phyloP scores from a whole-genome alignment of 2,888 invertebrate species.

The Pimpla rufipes region DNA sequence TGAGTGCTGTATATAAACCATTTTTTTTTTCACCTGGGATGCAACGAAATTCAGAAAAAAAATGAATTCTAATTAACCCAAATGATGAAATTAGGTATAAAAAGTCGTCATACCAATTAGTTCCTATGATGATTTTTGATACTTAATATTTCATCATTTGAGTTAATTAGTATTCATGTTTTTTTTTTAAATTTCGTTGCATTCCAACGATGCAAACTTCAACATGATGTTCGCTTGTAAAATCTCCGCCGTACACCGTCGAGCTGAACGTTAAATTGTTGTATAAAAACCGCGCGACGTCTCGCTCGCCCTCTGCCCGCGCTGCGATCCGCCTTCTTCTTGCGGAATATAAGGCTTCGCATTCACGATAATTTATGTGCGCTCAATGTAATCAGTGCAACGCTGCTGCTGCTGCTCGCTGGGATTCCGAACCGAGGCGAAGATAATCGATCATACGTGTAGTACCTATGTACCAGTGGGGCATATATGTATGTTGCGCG shows the following conservation, averaged over 20 bases:
- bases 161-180: too few relatives aligned
- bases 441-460: slow-evolving; percentile 65
- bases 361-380: slow-evolving; percentile 68
- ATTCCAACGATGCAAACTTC: too few relatives aligned
- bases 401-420: slow-evolving; percentile 44
- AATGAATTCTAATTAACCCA: too few relatives aligned
- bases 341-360: slow-evolving; percentile 66
- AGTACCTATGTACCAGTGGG: slow-evolving; percentile 40
- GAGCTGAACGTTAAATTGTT: slow-evolving; percentile 56
- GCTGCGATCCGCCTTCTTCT: slow-evolving; percentile 34
- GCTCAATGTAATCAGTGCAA: slow-evolving; percentile 65
- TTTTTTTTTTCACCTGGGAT: too few relatives aligned
- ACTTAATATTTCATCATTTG: too few relatives aligned
- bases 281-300: slow-evolving; percentile 58
- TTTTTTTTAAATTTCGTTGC: too few relatives aligned
- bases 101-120: too few relatives aligned
- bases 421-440: slow-evolving; percentile 48
- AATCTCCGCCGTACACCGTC: slow-evolving; percentile 29
- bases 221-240: too few relatives aligned
- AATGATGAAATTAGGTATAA: too few relatives aligned
- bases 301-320: slow-evolving; percentile 34
- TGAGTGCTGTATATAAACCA: too few relatives aligned
- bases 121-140: too few relatives aligned
- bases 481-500: neutral
- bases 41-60: too few relatives aligned